A percentile compares a stretch with the other conserved stretches of the same genome.
Conservation (phyloP, 2,797 vertebrate genomes). For the Chrosomus eos region DNA sequence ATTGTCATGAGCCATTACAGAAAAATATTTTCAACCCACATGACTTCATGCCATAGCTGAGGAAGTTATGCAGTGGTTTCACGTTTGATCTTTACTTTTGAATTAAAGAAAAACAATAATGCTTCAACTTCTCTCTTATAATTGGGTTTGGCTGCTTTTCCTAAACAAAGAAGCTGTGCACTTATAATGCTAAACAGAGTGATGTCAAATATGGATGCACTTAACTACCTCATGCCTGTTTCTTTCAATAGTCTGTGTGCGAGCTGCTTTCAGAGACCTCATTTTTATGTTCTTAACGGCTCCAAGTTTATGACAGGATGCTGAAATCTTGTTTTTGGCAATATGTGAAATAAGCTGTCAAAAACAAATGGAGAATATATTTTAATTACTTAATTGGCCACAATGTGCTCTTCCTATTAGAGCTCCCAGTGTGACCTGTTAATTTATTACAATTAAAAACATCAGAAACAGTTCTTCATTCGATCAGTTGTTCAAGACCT, state of each 20-base stretch:
- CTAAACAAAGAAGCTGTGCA: conserved; percentile 5
- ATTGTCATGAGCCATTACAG: not conserved
- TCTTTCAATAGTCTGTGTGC: conserved; percentile 25
- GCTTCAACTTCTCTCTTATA: conserved; percentile 1
- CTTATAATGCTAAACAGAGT: conserved; percentile 25
- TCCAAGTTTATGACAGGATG: conserved; percentile 20
- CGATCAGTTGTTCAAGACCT: not conserved
- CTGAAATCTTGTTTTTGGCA: conserved; percentile 11
- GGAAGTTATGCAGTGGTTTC: conserved; percentile 20
- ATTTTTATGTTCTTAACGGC: not conserved
- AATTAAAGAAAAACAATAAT: conserved; percentile 9
- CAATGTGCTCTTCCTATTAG: not conserved
- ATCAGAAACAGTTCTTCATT: not conserved
- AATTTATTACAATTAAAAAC: not conserved
- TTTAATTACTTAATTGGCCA: conserved; percentile 3
- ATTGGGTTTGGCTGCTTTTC: conserved; percentile 7
- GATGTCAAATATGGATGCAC: conserved; percentile 27
- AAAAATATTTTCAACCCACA: conserved; percentile 12
- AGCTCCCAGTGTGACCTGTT: not conserved
- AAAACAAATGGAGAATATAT: conserved; percentile 22
- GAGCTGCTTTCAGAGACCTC: conserved; percentile 1
- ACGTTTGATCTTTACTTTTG: conserved; percentile 16
- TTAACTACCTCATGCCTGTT: conserved; percentile 21
- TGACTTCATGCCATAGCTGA: not conserved
- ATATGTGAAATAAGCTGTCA: conserved; percentile 26